Evolutionary conservation across 2,888 invertebrate genomes (phyloP), one percentile per base, ranked within the genome.

Genomic region (Dendrolimus pini): DNA sequence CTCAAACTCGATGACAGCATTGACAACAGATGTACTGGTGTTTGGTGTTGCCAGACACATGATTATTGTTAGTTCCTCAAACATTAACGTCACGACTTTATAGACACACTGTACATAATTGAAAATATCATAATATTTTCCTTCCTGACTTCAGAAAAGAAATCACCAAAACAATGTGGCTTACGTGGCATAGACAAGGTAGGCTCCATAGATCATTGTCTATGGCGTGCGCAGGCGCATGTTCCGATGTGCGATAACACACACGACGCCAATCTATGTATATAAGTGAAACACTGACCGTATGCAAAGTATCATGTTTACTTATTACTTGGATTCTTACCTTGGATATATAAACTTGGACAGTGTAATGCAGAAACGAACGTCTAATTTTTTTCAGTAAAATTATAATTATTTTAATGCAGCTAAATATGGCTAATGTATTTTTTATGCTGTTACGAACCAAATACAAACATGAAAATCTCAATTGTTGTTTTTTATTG

Each of bases 221-320:
- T 54, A n/a, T n/a, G 18, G 12, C 41, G 41, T 41, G 54, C 41
- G 54, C n/a, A 41, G 54, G n/a, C 54, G 41, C 54, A 18, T 54
- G 54, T 54, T 54, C 54, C 54, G 54, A 54, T 54, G 41, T 54
- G 9, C n/a, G 54, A 54, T 54, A 54, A 54, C 18, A n/a, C 18
- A 47, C 47, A 47, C 47, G 30, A 30, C 47, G 12, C 47, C 47
- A 47, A 47, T 30, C 30, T 30, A 47, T 47, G 47, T 47, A 47
- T 47, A 47, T 47, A 47, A 47, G 47, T 12, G 47, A 47, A 47
- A 47, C 47, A 47, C 47, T 47, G 47, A 10, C 47, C 47, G 47
- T 47, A 47, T 47, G 47, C 47, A 47, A 47, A 7, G 47, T 9
- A 47, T 47, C 9, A 47, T 47, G 8, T 47, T 47, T 47, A 47